Conservation (phyloP, 2,113 vertebrate species). For the Laticauda colubrina region DNA sequence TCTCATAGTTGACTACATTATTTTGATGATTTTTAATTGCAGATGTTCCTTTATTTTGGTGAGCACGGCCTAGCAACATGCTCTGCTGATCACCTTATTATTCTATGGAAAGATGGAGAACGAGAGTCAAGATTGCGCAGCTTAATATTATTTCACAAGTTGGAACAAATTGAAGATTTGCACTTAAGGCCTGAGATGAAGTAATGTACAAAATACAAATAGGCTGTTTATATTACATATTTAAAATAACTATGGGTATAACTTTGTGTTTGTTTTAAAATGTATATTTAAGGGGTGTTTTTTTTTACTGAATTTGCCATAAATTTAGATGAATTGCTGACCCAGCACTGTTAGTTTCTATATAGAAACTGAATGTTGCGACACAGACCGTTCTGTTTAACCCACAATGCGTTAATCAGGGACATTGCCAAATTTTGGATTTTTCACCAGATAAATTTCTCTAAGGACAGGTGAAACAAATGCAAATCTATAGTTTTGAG, state of each 20-base stretch:
- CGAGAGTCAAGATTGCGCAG: conserved; percentile 85
- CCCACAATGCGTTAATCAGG: not conserved
- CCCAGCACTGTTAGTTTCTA: not conserved
- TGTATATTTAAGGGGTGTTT: conserved; percentile 7
- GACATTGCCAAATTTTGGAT: not conserved
- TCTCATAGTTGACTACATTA: not conserved
- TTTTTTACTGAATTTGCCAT: not conserved
- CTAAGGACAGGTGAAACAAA: not conserved
- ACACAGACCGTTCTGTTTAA: not conserved
- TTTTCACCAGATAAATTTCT: not conserved
- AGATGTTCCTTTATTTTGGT: conserved; percentile 92
- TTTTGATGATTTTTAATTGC: conserved; percentile 46
- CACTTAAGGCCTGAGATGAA: conserved; percentile 50
- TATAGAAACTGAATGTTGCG: not conserved
- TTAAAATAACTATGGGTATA: not conserved
- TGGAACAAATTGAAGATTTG: conserved; percentile 81
- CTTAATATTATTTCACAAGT: conserved; percentile 85
- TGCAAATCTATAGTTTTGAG: not conserved
- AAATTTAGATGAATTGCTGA: not conserved
- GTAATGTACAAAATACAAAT: conserved; percentile 11
- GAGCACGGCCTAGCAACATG: conserved; percentile 88
- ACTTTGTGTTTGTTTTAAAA: conserved; percentile 8
- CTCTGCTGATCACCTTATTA: conserved; percentile 91
- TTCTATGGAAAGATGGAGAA: conserved; percentile 93
- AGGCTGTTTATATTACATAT: conserved; percentile 16